Conservation (phyloP, 2,113 vertebrate species). For the Platysternon megacephalum region DNA sequence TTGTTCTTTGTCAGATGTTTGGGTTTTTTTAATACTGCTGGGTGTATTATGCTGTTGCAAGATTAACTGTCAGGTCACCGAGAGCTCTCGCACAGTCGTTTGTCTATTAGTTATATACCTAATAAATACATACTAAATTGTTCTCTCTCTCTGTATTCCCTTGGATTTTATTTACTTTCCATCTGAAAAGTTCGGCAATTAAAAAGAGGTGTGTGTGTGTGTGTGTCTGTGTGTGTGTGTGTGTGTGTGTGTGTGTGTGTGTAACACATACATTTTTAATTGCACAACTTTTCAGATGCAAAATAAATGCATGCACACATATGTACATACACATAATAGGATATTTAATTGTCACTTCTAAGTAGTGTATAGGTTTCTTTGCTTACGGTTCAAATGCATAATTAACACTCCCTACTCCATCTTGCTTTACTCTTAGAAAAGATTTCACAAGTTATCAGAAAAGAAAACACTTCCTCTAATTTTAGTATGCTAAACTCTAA, state of each 20-base stretch:
- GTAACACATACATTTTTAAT: neutral
- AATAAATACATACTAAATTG: slow-evolving; percentile 1
- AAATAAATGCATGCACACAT: neutral
- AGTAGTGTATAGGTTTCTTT: neutral
- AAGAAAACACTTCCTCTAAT: slow-evolving; percentile 58
- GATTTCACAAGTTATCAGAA: slow-evolving; percentile 51
- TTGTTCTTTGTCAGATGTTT: accelerated
- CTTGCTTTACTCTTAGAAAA: neutral
- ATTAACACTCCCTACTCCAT: slow-evolving; percentile 44
- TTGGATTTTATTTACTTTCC: neutral
- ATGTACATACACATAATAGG: neutral
- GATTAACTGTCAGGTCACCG: neutral
- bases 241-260: too few relatives aligned
- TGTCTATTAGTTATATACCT: neutral
- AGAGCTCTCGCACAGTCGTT: neutral
- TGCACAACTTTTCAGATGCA: neutral
- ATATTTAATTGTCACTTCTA: slow-evolving; percentile 48
- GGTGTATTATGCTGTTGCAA: accelerated
- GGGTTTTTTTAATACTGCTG: accelerated
- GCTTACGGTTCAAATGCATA: slow-evolving; percentile 12
- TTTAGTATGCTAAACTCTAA: slow-evolving; percentile 70
- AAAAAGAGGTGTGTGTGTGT: neutral
- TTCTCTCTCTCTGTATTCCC: neutral
- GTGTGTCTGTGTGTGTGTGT: too few relatives aligned
- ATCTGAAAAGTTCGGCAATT: slow-evolving; percentile 53